Evolutionary conservation across 64 coral and sea anemone species (phyloP).

Genomic region (Montipora efflorescens): DNA sequence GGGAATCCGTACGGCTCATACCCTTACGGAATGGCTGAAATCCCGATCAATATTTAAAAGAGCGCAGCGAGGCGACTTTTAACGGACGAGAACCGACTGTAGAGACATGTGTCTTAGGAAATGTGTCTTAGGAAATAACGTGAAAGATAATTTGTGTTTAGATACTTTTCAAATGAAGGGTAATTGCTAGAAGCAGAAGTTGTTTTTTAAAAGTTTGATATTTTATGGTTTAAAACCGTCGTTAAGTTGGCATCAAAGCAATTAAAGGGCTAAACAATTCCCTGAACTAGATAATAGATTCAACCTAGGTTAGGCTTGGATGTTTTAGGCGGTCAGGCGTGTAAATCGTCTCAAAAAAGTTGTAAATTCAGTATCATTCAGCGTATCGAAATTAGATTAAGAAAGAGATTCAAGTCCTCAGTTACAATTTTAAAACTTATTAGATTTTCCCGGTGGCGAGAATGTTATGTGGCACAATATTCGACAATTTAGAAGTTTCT

Average conservation of each 20-base stretch:
- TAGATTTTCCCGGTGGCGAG: background rate
- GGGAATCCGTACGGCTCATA: constrained; percentile 77
- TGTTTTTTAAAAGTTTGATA: constrained; percentile 5
- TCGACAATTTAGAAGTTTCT: background rate
- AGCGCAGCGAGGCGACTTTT: background rate
- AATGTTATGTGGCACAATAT: constrained; percentile 36
- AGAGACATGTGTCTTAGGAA: too few species aligned
- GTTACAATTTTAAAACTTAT: constrained; percentile 1
- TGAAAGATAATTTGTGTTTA: background rate
- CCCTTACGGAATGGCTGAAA: constrained; percentile 89
- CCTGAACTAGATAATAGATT: constrained; percentile 52
- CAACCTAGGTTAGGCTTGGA: constrained; percentile 66
- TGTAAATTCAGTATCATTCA: background rate
- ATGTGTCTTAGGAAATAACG: background rate
- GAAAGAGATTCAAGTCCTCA: background rate
- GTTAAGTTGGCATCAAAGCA: background rate
- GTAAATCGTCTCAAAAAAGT: constrained; percentile 4
- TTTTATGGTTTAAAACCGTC: constrained; percentile 81
- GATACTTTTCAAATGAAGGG: too few species aligned
- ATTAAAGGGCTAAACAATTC: constrained; percentile 64
- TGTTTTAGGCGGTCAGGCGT: constrained; percentile 1
- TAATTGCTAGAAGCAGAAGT: constrained; percentile 15
- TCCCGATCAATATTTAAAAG: constrained; percentile 81
- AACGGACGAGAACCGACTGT: background rate
- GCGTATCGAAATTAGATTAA: constrained; percentile 23